Base-by-base conservation (phyloP, 2,888 invertebrate genomes). In the Lepidochrysops patricia region DNA sequence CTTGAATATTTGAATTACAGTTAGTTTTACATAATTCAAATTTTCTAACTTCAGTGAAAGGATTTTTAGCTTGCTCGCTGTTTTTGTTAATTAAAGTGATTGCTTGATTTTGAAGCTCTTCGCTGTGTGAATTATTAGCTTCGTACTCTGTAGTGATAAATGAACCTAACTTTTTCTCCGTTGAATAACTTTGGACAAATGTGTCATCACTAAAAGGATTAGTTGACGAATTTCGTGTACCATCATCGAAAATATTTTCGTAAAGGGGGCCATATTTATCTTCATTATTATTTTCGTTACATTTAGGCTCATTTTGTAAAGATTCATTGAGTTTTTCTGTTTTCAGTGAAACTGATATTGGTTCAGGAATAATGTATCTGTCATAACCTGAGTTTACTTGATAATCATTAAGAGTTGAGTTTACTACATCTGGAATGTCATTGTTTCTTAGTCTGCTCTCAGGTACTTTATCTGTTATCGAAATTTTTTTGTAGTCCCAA, bases 341-440 rank as follows among this genome's bases (percentile, higher is more conserved):
- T 65, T 70, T 72, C 29, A 86, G 64, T 6, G 86, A 83, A 0
- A 86, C 84, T 4, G 82, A 78, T 66, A 87, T 81, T 64, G 69
- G 82, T 74, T 84, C 80, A 9, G 87, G 87, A 59, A 86, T 76
- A 35, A 87, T 84, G 35, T 80, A 74, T 67, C 80, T 83, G 61
- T 82, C 77, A 60, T 72, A 64, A 62, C 76, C 80, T 3, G 75
- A 67, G 65, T 76, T 80, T 19, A 66, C 50, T 57, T 73, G 75
- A 0, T 68, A 64, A 34, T 88, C 88, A 57, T 65, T 74, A 13
- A 85, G 74, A 2, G 89, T 89, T 23, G 89, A 89, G 70, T 90
- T 89, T 1, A 89, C 83, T 60, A 90, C 77, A 65, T 90, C 89
- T 13, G 90, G 89, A 60, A 89, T 82, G 43, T 74, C 74, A 64